Base-by-base conservation (phyloP, 1,140 invertebrate genomes). In the Delia radicum region DNA sequence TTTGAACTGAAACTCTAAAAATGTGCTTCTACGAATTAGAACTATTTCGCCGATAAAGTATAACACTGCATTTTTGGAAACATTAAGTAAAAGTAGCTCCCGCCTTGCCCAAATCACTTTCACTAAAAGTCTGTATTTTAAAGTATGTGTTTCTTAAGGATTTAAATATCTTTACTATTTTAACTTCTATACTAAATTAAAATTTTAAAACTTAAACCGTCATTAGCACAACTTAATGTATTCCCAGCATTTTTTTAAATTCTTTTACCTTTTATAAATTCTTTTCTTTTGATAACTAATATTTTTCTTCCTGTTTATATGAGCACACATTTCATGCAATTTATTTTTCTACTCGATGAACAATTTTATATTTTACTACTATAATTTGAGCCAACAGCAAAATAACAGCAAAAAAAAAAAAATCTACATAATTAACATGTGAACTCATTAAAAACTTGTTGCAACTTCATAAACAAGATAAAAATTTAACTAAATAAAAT, bases 391-490 rank as follows among this genome's bases (percentile, higher is more conserved):
- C 48, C 48, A n/a, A 55, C 18, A 21, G 48, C 48, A 55, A 21
- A 18, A 21, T 21, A 7, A 21, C n/a, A 55, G n/a, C 5, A 7
- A 18, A 5, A 55, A 21, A 21, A 55, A 55, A 55, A 55, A 29
- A 48, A 48, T 73, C 21, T 73, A 46, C 37, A 48, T 73, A 73
- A 73, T 73, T 73, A 73, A 73, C 71, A 73, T 73, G 71, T 73
- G 71, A 73, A 73, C 71, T 73, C 71, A 73, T 73, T 73, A 73
- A 73, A 73, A 73, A 55, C 46, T 73, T 73, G 37, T 73, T 73
- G 37, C 65, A 69, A 69, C 65, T 69, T 69, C 31, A 69, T 69
- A 69, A 69, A 69, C 29, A 69, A 69, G n/a, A 69, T 33, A 33
- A 69, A 69, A 33, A 29, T 26, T 48, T 6, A 55, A 21, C n/a